Evolutionary conservation across 1,140 invertebrate genomes (phyloP).

Genomic region (Drosophila baimaii): DNA sequence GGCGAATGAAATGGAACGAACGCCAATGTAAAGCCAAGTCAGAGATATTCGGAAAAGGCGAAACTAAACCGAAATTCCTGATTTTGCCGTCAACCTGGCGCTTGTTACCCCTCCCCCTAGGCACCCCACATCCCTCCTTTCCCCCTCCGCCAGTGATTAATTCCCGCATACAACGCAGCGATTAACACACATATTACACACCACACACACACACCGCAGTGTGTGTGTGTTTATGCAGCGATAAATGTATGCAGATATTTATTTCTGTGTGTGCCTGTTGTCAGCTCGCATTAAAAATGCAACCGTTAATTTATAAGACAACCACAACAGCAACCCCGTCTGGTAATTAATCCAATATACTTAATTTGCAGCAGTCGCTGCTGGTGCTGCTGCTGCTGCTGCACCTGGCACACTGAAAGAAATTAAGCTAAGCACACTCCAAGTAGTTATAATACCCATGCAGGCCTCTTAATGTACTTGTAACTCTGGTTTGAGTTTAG

Average conservation of each 20-base stretch:
- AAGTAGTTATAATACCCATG: neutral
- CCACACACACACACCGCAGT: neutral
- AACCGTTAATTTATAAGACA: conserved; percentile 82
- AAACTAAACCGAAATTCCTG: conserved; percentile 74
- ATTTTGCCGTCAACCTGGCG: conserved; percentile 72
- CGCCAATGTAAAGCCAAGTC: conserved; percentile 43
- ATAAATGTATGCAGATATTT: conserved; percentile 27
- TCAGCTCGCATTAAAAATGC: conserved; percentile 77
- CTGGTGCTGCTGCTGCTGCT: conserved; percentile 1
- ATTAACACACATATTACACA: conserved; percentile 49
- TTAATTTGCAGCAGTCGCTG: conserved; percentile 63
- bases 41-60: conserved; percentile 24
- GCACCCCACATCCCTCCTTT: neutral
- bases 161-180: conserved; percentile 56
- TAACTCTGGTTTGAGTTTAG: no score
- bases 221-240: conserved; percentile 20
- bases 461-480: no score
- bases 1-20: conserved; percentile 61
- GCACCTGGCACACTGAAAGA: conserved; percentile 27
- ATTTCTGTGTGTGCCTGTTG: conserved; percentile 43
- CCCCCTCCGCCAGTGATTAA: conserved; percentile 70
- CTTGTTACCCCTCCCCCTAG: neutral
- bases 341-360: conserved; percentile 77
- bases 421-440: neutral
- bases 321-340: conserved; percentile 40